Evolutionary conservation across 2,797 vertebrate species (phyloP), one percentile per base, ranked within the genome.

Genomic region (Anguilla anguilla): DNA sequence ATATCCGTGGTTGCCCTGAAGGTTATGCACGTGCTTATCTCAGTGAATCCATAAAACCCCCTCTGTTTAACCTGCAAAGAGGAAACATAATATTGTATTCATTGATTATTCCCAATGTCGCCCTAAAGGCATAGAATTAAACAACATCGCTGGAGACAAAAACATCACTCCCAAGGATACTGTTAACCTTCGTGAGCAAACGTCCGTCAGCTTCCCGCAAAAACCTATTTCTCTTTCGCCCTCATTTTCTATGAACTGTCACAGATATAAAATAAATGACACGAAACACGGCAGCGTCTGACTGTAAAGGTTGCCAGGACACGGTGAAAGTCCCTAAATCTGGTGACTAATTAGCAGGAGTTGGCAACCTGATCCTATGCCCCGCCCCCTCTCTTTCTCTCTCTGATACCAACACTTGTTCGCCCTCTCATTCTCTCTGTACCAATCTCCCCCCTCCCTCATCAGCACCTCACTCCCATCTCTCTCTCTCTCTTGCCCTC

Each of bases 1-100:
- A 74, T 74, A 17, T 74, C 31, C 10, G 39, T 39, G 11, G 19
- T 39, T 74, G 13, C 2, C 69, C 39, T 46, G 79, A 85, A 57
- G n/a, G 57, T 83, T 57, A 87, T 83, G n/a, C 6, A 9, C 25
- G 22, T 83, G 22, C 79, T 83, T 39, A 64, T 83, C 57, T 51
- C 79, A n/a, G 15, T 46, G 69, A 87, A 67, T n/a, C 83, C 39
- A 51, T 39, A n/a, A 25, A 46, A 59, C 59, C 43, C 81, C 43
- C 35, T 1, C 2, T 0, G 9, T 53, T 39, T 10, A 13, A 22
- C 19, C 43, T 53, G 51, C 1, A 53, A 7, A 53, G 83, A 43
- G 57, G 81, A 69, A 53, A 83, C 22, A 35, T 57, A 61, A 49
- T 25, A 83, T 49, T 6, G 25, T 25, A 55, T 83, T 28, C 22